phyloP scores from a whole-genome alignment of 2,888 invertebrate genomes.

The Harpagoxenus sublaevis region DNA sequence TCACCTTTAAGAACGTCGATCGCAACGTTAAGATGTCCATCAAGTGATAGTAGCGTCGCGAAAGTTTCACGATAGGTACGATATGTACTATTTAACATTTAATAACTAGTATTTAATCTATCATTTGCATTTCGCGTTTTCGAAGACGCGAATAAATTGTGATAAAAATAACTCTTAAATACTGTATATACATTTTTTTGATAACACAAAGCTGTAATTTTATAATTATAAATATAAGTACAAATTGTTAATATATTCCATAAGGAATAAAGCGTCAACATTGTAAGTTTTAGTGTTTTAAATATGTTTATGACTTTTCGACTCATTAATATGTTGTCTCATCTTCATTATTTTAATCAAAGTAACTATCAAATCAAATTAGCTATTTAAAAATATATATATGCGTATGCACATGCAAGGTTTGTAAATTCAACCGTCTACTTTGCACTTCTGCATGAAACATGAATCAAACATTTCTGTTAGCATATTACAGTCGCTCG shows the following conservation, averaged over 20 bases:
- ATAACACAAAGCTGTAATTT: neutral
- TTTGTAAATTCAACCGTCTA: neutral
- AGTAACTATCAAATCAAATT: neutral
- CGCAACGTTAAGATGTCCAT: conserved; percentile 48
- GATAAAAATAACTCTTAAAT: neutral
- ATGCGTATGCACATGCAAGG: neutral
- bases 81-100: neutral
- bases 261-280: neutral
- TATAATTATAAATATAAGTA: neutral
- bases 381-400: neutral
- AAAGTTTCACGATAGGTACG: neutral
- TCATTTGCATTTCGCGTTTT: neutral
- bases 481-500: conserved; percentile 29
- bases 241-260: neutral
- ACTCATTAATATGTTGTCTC: neutral
- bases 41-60: conserved; percentile 8
- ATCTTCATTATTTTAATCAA: neutral
- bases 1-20: conserved; percentile 54
- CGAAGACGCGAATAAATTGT: neutral
- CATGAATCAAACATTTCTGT: conserved; percentile 21
- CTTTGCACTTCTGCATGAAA: neutral
- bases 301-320: neutral
- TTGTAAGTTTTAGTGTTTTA: neutral
- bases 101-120: neutral
- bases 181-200: neutral